Conservation (phyloP, 2,797 vertebrate species). For the Pseudopleuronectes americanus region DNA sequence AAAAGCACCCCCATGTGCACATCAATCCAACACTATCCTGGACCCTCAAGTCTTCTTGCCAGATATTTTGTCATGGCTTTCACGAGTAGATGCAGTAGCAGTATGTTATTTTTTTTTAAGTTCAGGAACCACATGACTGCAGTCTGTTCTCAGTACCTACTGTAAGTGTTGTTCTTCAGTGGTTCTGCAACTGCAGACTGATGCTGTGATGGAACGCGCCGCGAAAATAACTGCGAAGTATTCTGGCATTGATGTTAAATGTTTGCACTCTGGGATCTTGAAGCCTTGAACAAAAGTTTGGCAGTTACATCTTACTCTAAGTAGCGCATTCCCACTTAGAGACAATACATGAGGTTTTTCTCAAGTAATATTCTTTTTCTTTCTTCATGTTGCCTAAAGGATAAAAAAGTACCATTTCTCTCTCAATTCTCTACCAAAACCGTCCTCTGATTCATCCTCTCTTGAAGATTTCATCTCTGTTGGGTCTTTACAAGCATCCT, state of each 20-base stretch:
- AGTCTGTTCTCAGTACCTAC: slow-evolving; percentile 54
- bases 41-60: slow-evolving; percentile 57
- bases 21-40: slow-evolving; percentile 52
- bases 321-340: slow-evolving; percentile 35
- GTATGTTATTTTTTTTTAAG: slow-evolving; percentile 18
- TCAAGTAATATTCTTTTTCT: slow-evolving; percentile 48
- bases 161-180: slow-evolving; percentile 52
- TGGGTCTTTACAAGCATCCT: slow-evolving; percentile 40
- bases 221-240: slow-evolving; percentile 39
- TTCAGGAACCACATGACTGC: slow-evolving; percentile 62
- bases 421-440: slow-evolving; percentile 59
- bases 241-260: slow-evolving; percentile 52
- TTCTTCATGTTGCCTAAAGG: slow-evolving; percentile 45
- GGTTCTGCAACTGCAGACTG: slow-evolving; percentile 56
- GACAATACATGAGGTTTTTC: slow-evolving; percentile 43
- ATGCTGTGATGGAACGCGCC: slow-evolving; percentile 55
- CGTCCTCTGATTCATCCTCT: slow-evolving; percentile 59
- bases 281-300: slow-evolving; percentile 55
- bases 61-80: slow-evolving; percentile 77
- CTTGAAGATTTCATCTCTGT: slow-evolving; percentile 48
- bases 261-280: slow-evolving; percentile 45
- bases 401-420: slow-evolving; percentile 46
- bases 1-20: slow-evolving; percentile 70
- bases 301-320: slow-evolving; percentile 60
- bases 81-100: slow-evolving; percentile 66